Conservation (phyloP, 2,888 invertebrate genomes). For the Leptinotarsa peninsularis region DNA sequence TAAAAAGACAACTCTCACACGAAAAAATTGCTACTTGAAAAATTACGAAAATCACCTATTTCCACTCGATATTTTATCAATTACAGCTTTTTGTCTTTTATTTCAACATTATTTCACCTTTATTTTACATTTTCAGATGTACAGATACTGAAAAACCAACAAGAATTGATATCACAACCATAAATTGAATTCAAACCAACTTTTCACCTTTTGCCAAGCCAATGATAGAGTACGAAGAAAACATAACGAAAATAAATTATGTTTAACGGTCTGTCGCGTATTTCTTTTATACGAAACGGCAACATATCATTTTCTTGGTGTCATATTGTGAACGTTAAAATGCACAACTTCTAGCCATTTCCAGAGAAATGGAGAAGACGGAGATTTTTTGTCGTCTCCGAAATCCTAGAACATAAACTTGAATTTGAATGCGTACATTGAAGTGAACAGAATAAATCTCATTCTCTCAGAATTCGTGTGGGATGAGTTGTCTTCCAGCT, state of each 20-base stretch:
- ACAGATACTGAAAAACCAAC: too few species aligned
- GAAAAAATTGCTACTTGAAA: too few species aligned
- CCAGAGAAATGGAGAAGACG: not conserved
- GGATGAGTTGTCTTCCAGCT: not conserved
- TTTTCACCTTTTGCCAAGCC: too few species aligned
- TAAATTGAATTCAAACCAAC: too few species aligned
- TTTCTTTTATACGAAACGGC: not conserved
- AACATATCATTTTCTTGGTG: slow-evolving; percentile 1
- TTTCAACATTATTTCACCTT: too few species aligned
- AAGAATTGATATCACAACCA: too few species aligned
- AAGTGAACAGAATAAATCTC: not conserved
- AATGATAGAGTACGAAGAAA: not conserved
- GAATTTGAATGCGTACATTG: slow-evolving; percentile 9
- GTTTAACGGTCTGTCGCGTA: not conserved
- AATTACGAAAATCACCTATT: too few species aligned
- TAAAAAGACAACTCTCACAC: too few species aligned
- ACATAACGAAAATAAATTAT: not conserved
- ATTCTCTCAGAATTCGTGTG: not conserved
- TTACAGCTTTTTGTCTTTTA: too few species aligned
- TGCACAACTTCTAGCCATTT: not conserved
- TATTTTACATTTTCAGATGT: too few species aligned
- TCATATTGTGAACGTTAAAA: slow-evolving; percentile 8
- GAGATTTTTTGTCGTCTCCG: slow-evolving; percentile 1
- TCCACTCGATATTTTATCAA: too few species aligned
- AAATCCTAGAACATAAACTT: not conserved